Percentiles rank a stretch among this genome's conserved stretches.
Conservation (phyloP, 2,888 invertebrate genomes). For the Amiota minor region DNA sequence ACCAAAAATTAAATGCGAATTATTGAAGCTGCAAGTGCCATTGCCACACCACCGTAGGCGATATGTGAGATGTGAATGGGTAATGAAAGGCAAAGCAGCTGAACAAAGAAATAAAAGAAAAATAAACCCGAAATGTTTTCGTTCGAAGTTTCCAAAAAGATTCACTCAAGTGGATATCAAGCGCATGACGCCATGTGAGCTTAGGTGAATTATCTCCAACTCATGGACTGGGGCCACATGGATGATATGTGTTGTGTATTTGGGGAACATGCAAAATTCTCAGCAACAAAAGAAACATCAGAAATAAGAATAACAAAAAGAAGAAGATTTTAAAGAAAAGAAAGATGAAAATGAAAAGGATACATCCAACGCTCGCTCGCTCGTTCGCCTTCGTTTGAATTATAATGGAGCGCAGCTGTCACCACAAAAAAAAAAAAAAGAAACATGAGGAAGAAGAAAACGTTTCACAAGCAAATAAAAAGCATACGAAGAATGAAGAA, state of each 20-base stretch:
- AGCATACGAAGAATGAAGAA: background rate
- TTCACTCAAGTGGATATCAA: slow-evolving; percentile 9
- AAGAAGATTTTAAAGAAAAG: slow-evolving; percentile 5
- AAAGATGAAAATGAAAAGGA: slow-evolving; percentile 5
- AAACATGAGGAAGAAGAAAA: background rate
- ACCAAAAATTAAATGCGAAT: slow-evolving; percentile 58
- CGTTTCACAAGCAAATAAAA: background rate
- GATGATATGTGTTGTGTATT: too few species aligned
- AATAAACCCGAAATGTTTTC: background rate
- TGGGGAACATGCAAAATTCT: background rate
- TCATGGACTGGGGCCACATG: background rate
- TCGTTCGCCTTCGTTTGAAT: slow-evolving; percentile 5
- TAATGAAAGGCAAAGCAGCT: background rate
- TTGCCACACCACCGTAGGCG: background rate
- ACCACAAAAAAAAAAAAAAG: background rate
- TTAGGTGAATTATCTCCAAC: slow-evolving; percentile 20
- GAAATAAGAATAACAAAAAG: background rate
- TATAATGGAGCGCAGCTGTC: slow-evolving; percentile 7
- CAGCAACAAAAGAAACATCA: slow-evolving; percentile 13
- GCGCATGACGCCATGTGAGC: slow-evolving; percentile 20
- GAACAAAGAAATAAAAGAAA: background rate
- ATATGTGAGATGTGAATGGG: background rate
- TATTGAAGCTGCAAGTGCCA: slow-evolving; percentile 38
- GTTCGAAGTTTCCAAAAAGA: background rate
- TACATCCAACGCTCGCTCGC: background rate